Percentiles rank a stretch among this genome's conserved stretches.
phyloP scores from a whole-genome alignment of 2,797 vertebrate species.

The Micromesistius poutassou region DNA sequence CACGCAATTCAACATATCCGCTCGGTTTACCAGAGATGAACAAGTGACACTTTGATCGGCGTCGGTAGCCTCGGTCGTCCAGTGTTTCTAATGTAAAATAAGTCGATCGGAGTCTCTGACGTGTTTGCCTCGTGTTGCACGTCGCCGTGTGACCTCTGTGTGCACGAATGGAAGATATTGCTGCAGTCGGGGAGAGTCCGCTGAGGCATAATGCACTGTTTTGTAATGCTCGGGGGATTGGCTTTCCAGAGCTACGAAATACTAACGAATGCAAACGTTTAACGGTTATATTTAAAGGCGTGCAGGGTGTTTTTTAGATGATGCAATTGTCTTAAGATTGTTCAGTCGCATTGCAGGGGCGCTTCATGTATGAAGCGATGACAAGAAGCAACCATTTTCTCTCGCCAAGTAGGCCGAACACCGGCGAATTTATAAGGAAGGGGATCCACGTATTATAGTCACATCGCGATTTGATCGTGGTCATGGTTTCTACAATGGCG shows the following conservation, averaged over 20 bases:
- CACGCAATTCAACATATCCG: conserved; percentile 48
- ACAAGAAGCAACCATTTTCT: conserved; percentile 74
- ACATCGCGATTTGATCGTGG: neutral
- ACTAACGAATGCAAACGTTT: neutral
- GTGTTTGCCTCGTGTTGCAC: conserved; percentile 29
- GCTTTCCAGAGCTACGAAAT: conserved; percentile 36
- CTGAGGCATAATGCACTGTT: conserved; percentile 46
- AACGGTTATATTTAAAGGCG: conserved; percentile 10
- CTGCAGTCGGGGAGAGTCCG: conserved; percentile 32
- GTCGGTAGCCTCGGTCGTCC: neutral
- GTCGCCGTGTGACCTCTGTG: conserved; percentile 66
- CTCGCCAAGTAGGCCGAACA: conserved; percentile 49
- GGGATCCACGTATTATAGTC: neutral
- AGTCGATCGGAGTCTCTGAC: neutral
- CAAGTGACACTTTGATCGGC: too few relatives aligned
- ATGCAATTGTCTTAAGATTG: conserved; percentile 1
- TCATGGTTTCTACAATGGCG: too few relatives aligned
- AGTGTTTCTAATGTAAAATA: neutral
- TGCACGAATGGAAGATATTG: conserved; percentile 43
- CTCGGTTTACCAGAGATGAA: conserved; percentile 25
- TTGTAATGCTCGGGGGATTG: conserved; percentile 31
- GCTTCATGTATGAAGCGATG: conserved; percentile 61
- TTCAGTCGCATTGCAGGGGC: conserved; percentile 79
- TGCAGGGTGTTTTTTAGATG: neutral
- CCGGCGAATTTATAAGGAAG: conserved; percentile 43